Base-by-base conservation (phyloP, 1,140 invertebrate species). In the Zaprionus inermis region DNA sequence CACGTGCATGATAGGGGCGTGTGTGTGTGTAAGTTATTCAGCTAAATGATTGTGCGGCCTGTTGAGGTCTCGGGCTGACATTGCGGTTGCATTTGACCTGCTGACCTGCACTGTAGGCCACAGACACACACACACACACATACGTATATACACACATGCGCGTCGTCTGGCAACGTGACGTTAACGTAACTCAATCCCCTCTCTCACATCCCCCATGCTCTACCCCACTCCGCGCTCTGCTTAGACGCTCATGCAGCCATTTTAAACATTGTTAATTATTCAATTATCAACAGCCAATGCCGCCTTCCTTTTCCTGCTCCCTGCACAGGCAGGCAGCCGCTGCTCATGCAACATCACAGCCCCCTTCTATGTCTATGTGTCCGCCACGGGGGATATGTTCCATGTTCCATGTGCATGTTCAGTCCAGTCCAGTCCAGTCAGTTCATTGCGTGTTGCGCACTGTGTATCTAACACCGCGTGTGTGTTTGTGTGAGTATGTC, bases 261-360 rank as follows among this genome's bases (percentile, higher is more conserved):
- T 89, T 89, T 90, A 81, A 89, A 89, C 84, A 89, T 78, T 84
- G 84, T 89, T 89, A 89, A 89, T 89, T 89, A 89, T 89, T 89
- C 84, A 89, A 89, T 89, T 89, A 89, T 78, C 84, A 89, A 89
- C 80, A 81, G 80, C 64, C 84, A 88, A 80, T 88, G 79, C 5
- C 52, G 52, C 41, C 72, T 74, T 51, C 58, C n/a, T n/a, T n/a
- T n/a, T n/a, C n/a, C n/a, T n/a, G n/a, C n/a, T 58, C 76, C 79
- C 64, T 73, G 73, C 16, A 44, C 36, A 14, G 60, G 55, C 55
- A 68, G 63, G 34, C 67, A 68, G 49, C 58, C 61, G 24, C 16
- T 79, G 66, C 80, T 54, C 80, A 66, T 78, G 75, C 75, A 88
- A 75, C 71, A 49, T 20, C 70, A 66, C 6, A 60, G 51, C 57